Percentiles rank a stretch among this genome's conserved stretches.
These are phyloP conservation scores for Campylorhamphus procurvoides DNA, from an alignment of 2,113 vertebrate species.

Conservation along the genomic window DNA sequence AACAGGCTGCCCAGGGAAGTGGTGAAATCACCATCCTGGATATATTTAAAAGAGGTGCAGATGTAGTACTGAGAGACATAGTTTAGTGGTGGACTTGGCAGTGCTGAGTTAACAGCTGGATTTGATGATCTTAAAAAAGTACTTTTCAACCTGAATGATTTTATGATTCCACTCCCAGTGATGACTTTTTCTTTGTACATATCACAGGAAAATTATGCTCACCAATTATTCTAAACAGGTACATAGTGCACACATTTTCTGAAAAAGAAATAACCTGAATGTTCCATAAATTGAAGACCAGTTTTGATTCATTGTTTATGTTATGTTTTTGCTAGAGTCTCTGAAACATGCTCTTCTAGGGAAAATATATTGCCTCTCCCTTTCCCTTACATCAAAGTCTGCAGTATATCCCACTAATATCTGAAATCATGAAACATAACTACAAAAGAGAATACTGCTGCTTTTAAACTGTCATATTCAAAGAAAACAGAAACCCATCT, in stretches of 20 bases:
- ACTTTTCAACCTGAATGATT: background rate
- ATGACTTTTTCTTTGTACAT: background rate
- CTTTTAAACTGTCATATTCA: background rate
- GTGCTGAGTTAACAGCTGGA: background rate
- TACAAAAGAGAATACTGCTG: background rate
- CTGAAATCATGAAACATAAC: background rate
- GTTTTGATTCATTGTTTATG: background rate
- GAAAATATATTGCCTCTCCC: background rate
- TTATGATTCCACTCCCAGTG: background rate
- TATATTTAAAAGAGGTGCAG: background rate
- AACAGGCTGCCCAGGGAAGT: background rate
- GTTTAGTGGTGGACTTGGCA: background rate
- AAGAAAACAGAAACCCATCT: background rate
- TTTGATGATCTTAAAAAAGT: background rate
- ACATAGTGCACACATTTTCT: background rate
- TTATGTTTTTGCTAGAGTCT: background rate
- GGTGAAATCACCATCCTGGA: background rate
- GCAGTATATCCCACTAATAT: background rate
- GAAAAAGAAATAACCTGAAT: background rate
- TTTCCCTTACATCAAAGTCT: background rate
- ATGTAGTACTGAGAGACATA: background rate
- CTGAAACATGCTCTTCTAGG: background rate
- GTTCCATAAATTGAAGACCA: background rate
- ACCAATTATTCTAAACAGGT: background rate
- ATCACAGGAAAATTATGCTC: background rate